Conservation (phyloP, 2,888 invertebrate species). For the Spodoptera littoralis region DNA sequence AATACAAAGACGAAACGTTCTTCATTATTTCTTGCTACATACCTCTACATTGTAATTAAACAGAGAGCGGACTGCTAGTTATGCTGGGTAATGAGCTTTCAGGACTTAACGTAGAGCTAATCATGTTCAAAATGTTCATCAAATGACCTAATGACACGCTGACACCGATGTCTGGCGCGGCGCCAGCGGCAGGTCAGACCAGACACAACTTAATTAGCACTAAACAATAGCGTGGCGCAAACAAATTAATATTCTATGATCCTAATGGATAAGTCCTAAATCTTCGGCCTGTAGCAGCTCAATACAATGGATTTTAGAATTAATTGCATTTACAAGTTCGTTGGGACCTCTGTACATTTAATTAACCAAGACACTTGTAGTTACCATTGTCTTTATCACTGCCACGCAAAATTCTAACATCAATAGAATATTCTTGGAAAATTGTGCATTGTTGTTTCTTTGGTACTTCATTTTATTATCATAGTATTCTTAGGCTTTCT, state of each 20-base stretch:
- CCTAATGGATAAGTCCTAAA: constrained; percentile 16
- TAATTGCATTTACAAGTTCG: constrained; percentile 22
- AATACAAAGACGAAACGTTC: neutral
- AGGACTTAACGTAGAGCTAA: neutral
- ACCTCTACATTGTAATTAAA: too few relatives aligned
- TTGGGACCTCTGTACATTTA: neutral
- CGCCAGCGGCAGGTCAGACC: constrained; percentile 4
- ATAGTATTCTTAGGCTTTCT: too few relatives aligned
- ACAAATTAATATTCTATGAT: constrained; percentile 33
- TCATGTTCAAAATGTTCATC: neutral
- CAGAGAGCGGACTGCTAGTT: neutral
- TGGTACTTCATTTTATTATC: too few relatives aligned
- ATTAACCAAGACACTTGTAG: too few relatives aligned
- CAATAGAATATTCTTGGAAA: too few relatives aligned
- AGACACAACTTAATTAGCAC: constrained; percentile 31
- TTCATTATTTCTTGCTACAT: neutral
- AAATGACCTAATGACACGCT: neutral
- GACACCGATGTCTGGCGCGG: constrained; percentile 3
- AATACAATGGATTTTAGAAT: constrained; percentile 29
- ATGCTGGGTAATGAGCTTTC: neutral
- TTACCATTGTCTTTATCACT: too few relatives aligned
- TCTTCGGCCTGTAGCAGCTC: constrained; percentile 1
- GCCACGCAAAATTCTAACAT: too few relatives aligned
- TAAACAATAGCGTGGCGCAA: constrained; percentile 27
- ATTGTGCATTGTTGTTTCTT: too few relatives aligned